Conservation (phyloP, 2,797 vertebrate genomes). For the Melanotaenia trifasciata region DNA sequence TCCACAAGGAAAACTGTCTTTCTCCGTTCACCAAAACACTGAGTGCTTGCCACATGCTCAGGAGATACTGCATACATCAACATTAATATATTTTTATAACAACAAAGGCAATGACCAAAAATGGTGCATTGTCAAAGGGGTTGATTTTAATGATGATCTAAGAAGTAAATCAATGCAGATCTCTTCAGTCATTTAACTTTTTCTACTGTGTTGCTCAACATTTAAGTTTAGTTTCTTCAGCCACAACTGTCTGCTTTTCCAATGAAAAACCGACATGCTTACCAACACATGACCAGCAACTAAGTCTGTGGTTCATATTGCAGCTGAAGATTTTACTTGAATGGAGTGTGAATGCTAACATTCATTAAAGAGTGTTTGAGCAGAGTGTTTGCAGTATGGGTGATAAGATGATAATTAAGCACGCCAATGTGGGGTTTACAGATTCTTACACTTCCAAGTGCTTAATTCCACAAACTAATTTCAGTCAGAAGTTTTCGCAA, state of each 20-base stretch:
- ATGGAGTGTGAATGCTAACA: background rate
- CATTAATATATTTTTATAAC: conserved; percentile 1
- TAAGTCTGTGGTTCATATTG: background rate
- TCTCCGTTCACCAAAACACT: conserved; percentile 3
- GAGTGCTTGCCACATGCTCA: conserved; percentile 6
- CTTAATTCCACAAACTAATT: background rate
- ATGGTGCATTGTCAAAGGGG: background rate
- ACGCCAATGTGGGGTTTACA: background rate
- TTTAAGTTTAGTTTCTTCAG: background rate
- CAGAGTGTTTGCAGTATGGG: background rate
- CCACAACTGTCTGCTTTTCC: background rate
- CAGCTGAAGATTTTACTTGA: conserved; percentile 5
- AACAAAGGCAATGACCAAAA: conserved; percentile 6
- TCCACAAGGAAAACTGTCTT: conserved; percentile 28
- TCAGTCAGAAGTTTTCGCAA: background rate
- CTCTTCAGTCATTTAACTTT: background rate
- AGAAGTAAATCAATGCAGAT: background rate
- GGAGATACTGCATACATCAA: conserved; percentile 9
- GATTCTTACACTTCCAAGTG: background rate
- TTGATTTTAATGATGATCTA: background rate
- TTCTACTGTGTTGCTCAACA: background rate
- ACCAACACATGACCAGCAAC: background rate
- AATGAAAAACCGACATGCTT: background rate
- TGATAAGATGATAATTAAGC: conserved; percentile 3
- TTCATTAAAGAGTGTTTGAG: conserved; percentile 1